Base-by-base conservation (phyloP, 2,888 invertebrate species). In the Parnassius orleans region DNA sequence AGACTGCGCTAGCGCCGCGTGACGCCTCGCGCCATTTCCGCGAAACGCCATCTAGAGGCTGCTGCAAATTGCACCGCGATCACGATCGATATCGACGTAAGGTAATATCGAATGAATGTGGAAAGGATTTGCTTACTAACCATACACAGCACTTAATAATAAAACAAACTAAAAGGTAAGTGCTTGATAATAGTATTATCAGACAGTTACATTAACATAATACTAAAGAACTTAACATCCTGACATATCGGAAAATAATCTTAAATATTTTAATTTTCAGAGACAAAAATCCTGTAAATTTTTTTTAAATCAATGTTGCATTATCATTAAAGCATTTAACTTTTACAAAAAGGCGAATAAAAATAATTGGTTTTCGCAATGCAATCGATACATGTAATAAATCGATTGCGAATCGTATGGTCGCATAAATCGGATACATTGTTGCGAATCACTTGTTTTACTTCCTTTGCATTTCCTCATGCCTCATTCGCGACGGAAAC, bases 1-100 rank as follows among this genome's bases (percentile, higher is more conserved):
- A 69, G 65, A 72, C 70, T 78, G 82, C 78, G 79, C 81, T 72
- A 76, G 81, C 83, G 81, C 84, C 80, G 81, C 87, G 87, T 87
- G 86, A 87, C 80, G 84, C 72, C 72, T 75, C 68, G 70, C 76
- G 75, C 74, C 71, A 82, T 77, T 90, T 90, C 90, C 84, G 79
- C 84, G 90, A 90, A 90, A 76, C 81, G 78, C 81, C 84, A 84
- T 83, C 84, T 77, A 82, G 79, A 75, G 78, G 79, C 81, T 73
- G 74, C 65, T 66, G 83, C 79, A 89, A 89, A 87, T 89, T 88
- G 86, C 86, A 68, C 71, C 66, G 69, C 75, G 78, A 86, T 85
- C 88, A 88, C 87, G 86, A 86, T 79, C 84, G 79, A 85, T 82
- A 81, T 81, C 77, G 64, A 66, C 65, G 43, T 53, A n/a, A 11